These are phyloP conservation scores for Mormoops blainvillei DNA, from an alignment of 2,113 vertebrate genomes.

Conservation along the genomic window DNA sequence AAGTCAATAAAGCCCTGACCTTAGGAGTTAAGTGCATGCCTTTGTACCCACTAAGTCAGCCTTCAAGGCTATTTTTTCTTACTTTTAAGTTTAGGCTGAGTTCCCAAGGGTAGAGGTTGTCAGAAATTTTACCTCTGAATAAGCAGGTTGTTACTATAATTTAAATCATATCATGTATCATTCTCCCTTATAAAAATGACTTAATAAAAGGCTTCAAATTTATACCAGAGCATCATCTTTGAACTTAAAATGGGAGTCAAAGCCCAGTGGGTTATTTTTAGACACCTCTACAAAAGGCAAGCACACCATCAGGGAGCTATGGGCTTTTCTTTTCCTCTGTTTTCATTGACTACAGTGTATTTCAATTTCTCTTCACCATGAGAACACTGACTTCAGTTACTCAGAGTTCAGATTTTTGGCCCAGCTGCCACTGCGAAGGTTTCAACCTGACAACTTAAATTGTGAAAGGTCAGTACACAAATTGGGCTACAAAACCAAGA, in stretches of 20 bases:
- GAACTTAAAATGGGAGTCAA: conserved; percentile 49
- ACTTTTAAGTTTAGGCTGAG: conserved; percentile 15
- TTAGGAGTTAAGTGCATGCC: not conserved
- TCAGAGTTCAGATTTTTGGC: conserved; percentile 49
- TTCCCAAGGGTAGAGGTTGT: conserved; percentile 7
- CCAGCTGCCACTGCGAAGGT: not conserved
- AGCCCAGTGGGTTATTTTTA: conserved; percentile 29
- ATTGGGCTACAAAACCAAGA: conserved; percentile 18
- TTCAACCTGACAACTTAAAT: not conserved
- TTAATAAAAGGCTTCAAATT: conserved; percentile 57
- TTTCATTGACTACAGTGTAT: conserved; percentile 27
- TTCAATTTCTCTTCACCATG: not conserved
- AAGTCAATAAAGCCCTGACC: conserved; percentile 30
- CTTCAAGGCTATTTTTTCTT: not conserved
- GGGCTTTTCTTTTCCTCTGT: conserved; percentile 12
- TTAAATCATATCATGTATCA: conserved; percentile 40
- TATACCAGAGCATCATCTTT: conserved; percentile 43
- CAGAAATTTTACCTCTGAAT: conserved; percentile 50
- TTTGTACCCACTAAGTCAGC: not conserved
- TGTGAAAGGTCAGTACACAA: not conserved
- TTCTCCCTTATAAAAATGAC: conserved; percentile 41
- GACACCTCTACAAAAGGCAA: conserved; percentile 10
- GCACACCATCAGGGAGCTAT: not conserved
- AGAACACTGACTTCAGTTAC: conserved; percentile 39
- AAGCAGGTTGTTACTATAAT: conserved; percentile 21